These are phyloP conservation scores for Halisarca cf. caerulea DNA, from an alignment of 37 sponge, comb jelly and placozoan genomes.

Conservation along the genomic window DNA sequence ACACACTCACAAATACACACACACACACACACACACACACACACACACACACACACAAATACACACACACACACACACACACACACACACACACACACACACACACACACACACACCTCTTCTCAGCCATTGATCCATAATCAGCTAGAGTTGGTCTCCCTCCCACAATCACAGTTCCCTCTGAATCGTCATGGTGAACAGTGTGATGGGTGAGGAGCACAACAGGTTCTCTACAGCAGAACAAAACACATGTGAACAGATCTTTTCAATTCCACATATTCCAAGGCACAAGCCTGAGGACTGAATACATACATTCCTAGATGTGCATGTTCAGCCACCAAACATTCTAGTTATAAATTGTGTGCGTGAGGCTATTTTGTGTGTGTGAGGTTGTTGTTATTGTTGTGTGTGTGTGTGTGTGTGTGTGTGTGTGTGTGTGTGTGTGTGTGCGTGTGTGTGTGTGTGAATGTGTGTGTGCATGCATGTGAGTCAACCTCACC, in stretches of 20 bases:
- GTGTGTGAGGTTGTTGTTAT: neutral
- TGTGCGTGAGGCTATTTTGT: no score
- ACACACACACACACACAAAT: neutral
- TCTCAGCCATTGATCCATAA: slow-evolving; percentile 2
- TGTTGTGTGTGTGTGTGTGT: neutral
- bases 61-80: slow-evolving; percentile 4
- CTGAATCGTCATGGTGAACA: slow-evolving; percentile 49
- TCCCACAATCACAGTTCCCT: slow-evolving; percentile 70
- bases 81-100: slow-evolving; percentile 10
- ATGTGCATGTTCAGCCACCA: no score
- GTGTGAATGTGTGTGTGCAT: neutral
- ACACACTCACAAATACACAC: no score
- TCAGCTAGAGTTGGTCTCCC: slow-evolving; percentile 43
- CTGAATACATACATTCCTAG: no score
- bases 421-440: neutral
- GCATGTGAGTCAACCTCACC: neutral
- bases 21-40: neutral
- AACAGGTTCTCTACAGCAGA: slow-evolving; percentile 54
- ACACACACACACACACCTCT: slow-evolving; percentile 18
- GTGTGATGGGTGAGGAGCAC: slow-evolving; percentile 50
- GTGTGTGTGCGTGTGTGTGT: neutral
- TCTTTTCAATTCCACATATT: no score
- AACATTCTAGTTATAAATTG: no score
- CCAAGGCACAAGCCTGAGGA: no score
- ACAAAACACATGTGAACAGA: neutral